Conservation (phyloP, 2,797 vertebrate species). For the Trachurus trachurus region DNA sequence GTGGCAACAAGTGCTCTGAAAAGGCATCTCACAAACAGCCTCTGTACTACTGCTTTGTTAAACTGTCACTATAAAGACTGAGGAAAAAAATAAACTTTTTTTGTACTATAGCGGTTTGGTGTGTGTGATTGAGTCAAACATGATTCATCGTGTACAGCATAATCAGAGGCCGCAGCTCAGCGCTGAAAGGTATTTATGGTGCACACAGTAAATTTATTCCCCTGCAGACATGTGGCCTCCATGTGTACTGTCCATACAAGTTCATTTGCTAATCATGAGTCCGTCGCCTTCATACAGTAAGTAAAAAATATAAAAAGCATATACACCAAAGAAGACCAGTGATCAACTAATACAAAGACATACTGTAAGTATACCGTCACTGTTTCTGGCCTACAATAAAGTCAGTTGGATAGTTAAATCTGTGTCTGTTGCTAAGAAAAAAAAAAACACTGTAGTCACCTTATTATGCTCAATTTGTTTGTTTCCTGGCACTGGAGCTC, state of each 20-base stretch:
- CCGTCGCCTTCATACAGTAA: conserved; percentile 38
- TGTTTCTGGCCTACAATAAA: conserved; percentile 31
- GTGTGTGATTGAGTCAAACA: conserved; percentile 48
- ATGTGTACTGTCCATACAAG: conserved; percentile 45
- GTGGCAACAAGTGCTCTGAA: conserved; percentile 61
- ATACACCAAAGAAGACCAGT: conserved; percentile 49
- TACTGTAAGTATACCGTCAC: conserved; percentile 20
- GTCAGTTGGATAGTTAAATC: conserved; percentile 40
- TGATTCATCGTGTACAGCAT: conserved; percentile 10
- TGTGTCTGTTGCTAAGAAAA: conserved; percentile 20
- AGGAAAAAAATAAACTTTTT: conserved; percentile 70
- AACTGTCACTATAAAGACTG: conserved; percentile 80
- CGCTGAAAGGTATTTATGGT: conserved; percentile 31
- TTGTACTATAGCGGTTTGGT: conserved; percentile 54
- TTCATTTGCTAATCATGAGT: conserved; percentile 35
- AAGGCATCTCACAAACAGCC: conserved; percentile 64
- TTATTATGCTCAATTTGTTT: conserved; percentile 40
- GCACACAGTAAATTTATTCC: conserved; percentile 59
- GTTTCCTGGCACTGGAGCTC: conserved; percentile 39
- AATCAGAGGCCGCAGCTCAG: conserved; percentile 27
- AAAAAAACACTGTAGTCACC: conserved; percentile 45
- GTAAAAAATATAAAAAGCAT: conserved; percentile 50
- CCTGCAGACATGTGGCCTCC: conserved; percentile 51
- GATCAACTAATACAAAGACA: conserved; percentile 37
- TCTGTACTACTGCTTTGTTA: conserved; percentile 84